Evolutionary conservation across 1,140 invertebrate species (phyloP).

Genomic region (Samia ricini): DNA sequence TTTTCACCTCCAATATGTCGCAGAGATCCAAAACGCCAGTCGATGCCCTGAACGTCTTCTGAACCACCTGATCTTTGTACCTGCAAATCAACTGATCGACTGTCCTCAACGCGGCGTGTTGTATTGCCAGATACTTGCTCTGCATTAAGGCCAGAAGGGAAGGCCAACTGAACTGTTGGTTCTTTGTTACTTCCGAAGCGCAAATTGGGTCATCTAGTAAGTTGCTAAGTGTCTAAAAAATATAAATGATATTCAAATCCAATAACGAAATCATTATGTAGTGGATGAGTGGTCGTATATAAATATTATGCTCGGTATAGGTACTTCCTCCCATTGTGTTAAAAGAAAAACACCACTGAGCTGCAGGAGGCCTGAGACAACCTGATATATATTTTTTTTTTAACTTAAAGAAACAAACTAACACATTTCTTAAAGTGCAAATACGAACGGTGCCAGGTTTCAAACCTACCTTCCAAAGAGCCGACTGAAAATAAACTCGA

Average conservation of each 20-base stretch:
- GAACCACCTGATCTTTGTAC: conserved; percentile 58
- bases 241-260: not conserved
- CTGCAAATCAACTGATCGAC: conserved; percentile 62
- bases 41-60: conserved; percentile 61
- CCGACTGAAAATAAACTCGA: too few species aligned
- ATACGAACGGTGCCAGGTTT: too few species aligned
- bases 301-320: too few species aligned
- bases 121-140: conserved; percentile 62
- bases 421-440: too few species aligned
- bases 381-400: too few species aligned
- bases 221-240: conserved; percentile 55
- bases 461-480: too few species aligned
- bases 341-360: too few species aligned
- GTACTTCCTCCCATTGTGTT: too few species aligned
- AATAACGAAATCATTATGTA: too few species aligned
- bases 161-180: conserved; percentile 64
- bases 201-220: conserved; percentile 59
- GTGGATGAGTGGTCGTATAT: too few species aligned
- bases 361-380: too few species aligned
- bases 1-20: conserved; percentile 62
- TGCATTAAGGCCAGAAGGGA: conserved; percentile 60
- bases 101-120: conserved; percentile 56
- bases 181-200: conserved; percentile 68
- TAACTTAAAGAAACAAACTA: too few species aligned
- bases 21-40: conserved; percentile 66